Conservation (phyloP, 2,888 invertebrate species). For the Philhelius pedissequus region DNA sequence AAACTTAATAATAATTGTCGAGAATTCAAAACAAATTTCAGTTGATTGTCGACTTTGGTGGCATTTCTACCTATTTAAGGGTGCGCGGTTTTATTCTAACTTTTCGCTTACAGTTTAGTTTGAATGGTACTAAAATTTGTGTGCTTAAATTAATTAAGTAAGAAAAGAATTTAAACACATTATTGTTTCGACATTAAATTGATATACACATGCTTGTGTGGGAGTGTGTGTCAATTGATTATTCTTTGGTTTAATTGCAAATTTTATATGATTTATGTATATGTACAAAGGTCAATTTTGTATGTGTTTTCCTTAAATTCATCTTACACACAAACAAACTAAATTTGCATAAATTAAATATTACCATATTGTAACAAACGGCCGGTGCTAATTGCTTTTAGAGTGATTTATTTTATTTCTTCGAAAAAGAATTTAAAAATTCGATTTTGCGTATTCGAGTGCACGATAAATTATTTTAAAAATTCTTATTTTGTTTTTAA, state of each 20-base stretch:
- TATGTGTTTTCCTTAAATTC: background rate
- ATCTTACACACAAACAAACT: background rate
- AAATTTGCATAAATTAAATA: background rate
- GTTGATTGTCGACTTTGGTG: conserved; percentile 51
- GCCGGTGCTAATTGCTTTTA: background rate
- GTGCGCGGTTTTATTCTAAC: background rate
- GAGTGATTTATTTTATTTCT: background rate
- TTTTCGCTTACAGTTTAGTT: background rate
- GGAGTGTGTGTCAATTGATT: background rate
- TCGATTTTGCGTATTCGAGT: conserved; percentile 1
- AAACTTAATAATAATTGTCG: conserved; percentile 1
- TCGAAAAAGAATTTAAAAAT: background rate
- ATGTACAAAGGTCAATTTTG: background rate
- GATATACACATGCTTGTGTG: background rate
- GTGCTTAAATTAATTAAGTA: background rate
- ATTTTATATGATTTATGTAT: background rate
- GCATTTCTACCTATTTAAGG: conserved; percentile 12
- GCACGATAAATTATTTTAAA: background rate
- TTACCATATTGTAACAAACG: background rate
- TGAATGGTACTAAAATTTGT: background rate
- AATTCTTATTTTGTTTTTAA: background rate
- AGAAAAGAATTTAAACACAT: background rate
- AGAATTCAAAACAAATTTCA: conserved; percentile 56
- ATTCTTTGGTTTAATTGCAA: background rate
- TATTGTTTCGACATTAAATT: background rate